Evolutionary conservation across 2,888 invertebrate species (phyloP).

Genomic region (Plusia festucae): DNA sequence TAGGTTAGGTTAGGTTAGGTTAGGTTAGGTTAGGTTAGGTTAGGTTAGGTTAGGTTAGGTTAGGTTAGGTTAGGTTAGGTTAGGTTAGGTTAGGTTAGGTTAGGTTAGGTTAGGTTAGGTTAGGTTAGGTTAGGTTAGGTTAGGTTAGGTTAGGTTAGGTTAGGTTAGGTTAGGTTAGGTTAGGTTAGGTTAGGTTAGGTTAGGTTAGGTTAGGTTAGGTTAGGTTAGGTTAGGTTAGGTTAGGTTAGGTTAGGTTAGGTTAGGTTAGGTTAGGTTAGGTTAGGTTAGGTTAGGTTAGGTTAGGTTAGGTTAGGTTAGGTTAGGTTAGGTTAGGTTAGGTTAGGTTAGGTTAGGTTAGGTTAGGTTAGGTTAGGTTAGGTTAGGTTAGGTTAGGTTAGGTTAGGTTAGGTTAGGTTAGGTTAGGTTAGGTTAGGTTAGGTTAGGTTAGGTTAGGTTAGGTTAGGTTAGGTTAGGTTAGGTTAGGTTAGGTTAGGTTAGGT

Average conservation of each 20-base stretch:
- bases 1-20: too few relatives aligned
- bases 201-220: conserved; percentile 28
- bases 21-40: too few relatives aligned
- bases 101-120: too few relatives aligned
- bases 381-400: conserved; percentile 27
- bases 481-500: conserved; percentile 37
- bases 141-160: too few relatives aligned
- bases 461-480: conserved; percentile 41
- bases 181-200: conserved; percentile 28
- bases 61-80: too few relatives aligned
- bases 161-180: too few relatives aligned
- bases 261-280: conserved; percentile 29
- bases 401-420: conserved; percentile 35
- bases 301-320: conserved; percentile 32
- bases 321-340: conserved; percentile 30
- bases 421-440: conserved; percentile 31
- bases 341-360: conserved; percentile 24
- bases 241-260: conserved; percentile 30
- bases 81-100: too few relatives aligned
- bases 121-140: too few relatives aligned
- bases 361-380: conserved; percentile 19
- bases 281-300: conserved; percentile 32
- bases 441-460: conserved; percentile 39
- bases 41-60: too few relatives aligned
- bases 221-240: conserved; percentile 29